Evolutionary conservation across 2,113 vertebrate genomes (phyloP), one percentile per base, ranked within the genome.

Genomic region (Odontophorus gujanensis): DNA sequence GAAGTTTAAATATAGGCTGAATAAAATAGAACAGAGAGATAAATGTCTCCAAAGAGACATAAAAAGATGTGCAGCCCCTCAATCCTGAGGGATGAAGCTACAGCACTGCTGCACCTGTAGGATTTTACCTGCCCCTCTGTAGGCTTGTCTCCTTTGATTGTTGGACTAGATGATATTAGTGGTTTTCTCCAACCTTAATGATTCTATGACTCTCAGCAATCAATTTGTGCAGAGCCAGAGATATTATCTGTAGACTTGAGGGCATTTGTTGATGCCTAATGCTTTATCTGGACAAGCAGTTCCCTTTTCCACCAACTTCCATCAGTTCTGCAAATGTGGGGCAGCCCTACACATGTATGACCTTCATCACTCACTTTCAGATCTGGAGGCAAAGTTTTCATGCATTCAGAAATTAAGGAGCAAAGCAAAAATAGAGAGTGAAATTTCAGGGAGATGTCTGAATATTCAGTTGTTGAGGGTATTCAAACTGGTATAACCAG

Each of bases 1-100:
- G 21, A 82, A 25, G 81, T 82, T 83, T 94, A 96, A 91, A 96
- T 95, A 90, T 93, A 96, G 92, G 82, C 42, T 74, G 79, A 67
- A 87, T 67, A 90, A 92, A 95, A 91, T 26, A 94, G 79, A 82
- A 58, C 87, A 93, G n/a, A 85, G 55, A 57, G 18, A 87, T 67
- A 67, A 12, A 72, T 77, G 75, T 80, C 79, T 90, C 74, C 62
- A 79, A 81, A 89, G 71, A 71, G 71, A 62, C 66, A 30, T 42
- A 81, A 93, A 95, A 93, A 81, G 21, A 24, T 26, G 42, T 26
- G 71, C 43, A 87, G 66, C 74, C 61, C 63, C 77, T 79, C 0
- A 0, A 21, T 19, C 65, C 77, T 38, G 83, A 34, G 8, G 17
- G 72, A n/a, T 9, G 38, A 92, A 80, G 83, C 42, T 74, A 47